Base-by-base conservation (phyloP, 1,140 invertebrate species). In the Kradibia gibbosae region DNA sequence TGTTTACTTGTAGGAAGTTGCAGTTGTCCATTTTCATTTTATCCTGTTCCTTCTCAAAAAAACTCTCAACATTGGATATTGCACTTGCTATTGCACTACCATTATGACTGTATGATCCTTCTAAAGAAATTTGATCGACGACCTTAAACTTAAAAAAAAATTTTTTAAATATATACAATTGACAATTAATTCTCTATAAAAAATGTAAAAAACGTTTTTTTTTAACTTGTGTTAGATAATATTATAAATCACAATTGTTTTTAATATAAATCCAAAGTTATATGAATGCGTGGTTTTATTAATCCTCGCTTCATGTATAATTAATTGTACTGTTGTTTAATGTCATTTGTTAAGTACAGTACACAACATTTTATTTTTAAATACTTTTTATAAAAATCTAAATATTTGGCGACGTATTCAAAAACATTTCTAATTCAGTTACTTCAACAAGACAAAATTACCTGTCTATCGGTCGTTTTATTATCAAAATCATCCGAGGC, bases 1-100 rank as follows among this genome's bases (percentile, higher is more conserved):
- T 83, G 57, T 86, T 87, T 88, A 88, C 86, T 88, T 88, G 87
- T 50, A 87, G 53, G 76, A 87, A 88, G 48, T 73, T 86, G 42
- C 83, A 83, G 11, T 84, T n/a, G 0, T 80, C 85, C 81, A 71
- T 81, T 85, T 62, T 86, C 84, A 53, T 39, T 77, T 71, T 76
- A 31, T 81, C 80, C 71, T 76, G 72, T 60, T 77, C 80, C 31
- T 77, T 77, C 3, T 70, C 74, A 15, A 45, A 81, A n/a, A 71
- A 81, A 55, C 72, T 81, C 25, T 81, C 80, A 20, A 81, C 74
- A n/a, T 36, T 77, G 20, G 80, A 76, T 28, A 81, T 17, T 28
- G 60, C 75, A 73, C 57, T 75, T 3, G 57, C 36, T 74, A 78
- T 75, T 78, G 76, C 50, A 83, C 72, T 81, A 53, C 53, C 79